Base-by-base conservation (phyloP, 2,113 vertebrate genomes). In the western clawed frog (Xenopus tropicalis) region DNA sequence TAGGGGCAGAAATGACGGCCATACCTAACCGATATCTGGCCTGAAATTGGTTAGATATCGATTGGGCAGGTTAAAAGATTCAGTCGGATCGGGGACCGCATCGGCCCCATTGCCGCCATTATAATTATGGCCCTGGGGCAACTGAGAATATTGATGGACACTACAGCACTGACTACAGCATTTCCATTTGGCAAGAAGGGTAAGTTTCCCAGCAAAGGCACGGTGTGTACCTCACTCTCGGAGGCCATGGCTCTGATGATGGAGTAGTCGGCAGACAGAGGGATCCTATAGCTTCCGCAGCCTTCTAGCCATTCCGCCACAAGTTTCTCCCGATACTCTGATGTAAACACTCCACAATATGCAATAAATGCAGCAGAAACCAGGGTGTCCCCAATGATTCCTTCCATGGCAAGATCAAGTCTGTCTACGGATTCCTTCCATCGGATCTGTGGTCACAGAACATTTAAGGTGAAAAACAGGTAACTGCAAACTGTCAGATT, bases 351-450 rank as follows among this genome's bases (percentile, higher is more conserved):
- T 20, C 88, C 88, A 4, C 69, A 65, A 64, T 82, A 81, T 61
- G 73, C 80, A 4, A 82, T 16, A 24, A 74, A 77, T 0, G 79
- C 82, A 14, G 84, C 81, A 3, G 83, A 77, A 3, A 82, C 19
- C 29, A 83, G 66, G 16, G 70, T 2, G 42, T 84, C 83, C 3
- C 83, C 79, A 65, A 57, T 17, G 25, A 84, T 43, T n/a, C 78
- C 78, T 69, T 71, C 37, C n/a, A 83, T 19, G 11, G 81, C 66
- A 20, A 23, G 44, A 21, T 79, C 56, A n/a, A 68, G 72, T 42
- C 74, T 71, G 13, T 69, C 16, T 19, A 82, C 54, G 4, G 59
- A 79, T 65, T 86, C 79, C 65, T 86, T 79, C 88, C 88, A 90
- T 61, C 77, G 83, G 17, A 22, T 77, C 88, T 90, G 79, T 74